phyloP scores from a whole-genome alignment of 2,113 vertebrate species.

The mouse (Mus musculus) region DNA sequence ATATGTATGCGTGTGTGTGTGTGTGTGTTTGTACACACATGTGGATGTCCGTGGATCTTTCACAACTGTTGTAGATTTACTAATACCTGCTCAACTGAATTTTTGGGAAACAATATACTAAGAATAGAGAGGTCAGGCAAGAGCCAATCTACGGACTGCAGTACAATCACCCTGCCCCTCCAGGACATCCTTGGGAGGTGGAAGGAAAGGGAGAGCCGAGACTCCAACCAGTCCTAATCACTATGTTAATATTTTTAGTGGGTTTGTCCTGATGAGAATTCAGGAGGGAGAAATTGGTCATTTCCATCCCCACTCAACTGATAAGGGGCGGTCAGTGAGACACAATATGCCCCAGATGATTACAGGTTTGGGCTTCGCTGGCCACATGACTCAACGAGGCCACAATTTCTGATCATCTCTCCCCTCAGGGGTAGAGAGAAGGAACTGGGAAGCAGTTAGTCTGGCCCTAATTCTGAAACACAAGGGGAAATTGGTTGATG shows the following conservation, averaged over 20 bases:
- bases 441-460: constrained; percentile 22
- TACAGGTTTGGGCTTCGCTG: constrained; percentile 17
- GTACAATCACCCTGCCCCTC: not conserved
- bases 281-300: constrained; percentile 60
- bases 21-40: not conserved
- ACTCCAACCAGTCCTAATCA: constrained; percentile 23
- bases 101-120: not conserved
- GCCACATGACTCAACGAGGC: constrained; percentile 36
- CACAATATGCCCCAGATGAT: constrained; percentile 66
- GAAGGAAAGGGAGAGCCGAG: not conserved
- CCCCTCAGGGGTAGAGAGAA: constrained; percentile 37
- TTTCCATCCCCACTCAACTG: constrained; percentile 60
- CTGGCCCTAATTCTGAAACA: constrained; percentile 58
- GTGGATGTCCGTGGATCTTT: not conserved
- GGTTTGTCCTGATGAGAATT: constrained; percentile 67
- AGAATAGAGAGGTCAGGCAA: not conserved
- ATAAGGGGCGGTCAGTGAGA: constrained; percentile 62
- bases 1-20: not conserved
- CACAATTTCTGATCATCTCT: constrained; percentile 71
- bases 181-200: not conserved
- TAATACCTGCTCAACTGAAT: not conserved
- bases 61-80: not conserved
- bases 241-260: constrained; percentile 68
- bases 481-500: constrained; percentile 73
- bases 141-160: not conserved